Percentiles rank a stretch among this genome's conserved stretches.
Conservation (phyloP, 1,140 invertebrate genomes). For the Pectinophora gossypiella region DNA sequence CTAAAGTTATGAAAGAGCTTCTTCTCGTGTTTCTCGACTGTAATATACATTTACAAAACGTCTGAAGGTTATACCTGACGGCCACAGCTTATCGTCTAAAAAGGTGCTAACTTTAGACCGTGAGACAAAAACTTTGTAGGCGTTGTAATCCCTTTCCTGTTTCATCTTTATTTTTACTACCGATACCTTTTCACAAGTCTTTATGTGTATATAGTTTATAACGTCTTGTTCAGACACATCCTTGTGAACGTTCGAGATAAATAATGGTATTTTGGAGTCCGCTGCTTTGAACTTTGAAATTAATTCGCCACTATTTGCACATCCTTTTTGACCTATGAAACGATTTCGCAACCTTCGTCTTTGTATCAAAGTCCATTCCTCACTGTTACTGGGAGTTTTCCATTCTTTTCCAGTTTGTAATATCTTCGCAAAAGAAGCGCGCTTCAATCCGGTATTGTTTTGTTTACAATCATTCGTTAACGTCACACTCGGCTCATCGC, state of each 20-base stretch:
- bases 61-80: conserved; percentile 3
- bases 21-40: neutral
- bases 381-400: no score
- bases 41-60: no score
- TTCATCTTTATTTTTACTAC: conserved; percentile 1
- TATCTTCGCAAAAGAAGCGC: no score
- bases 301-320: no score
- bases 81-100: conserved; percentile 7
- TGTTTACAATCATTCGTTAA: no score
- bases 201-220: conserved; percentile 7
- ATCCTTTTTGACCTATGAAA: no score
- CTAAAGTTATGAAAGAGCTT: no score
- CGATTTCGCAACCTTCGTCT: no score
- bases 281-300: conserved; percentile 13
- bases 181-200: conserved; percentile 2
- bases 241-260: conserved; percentile 7
- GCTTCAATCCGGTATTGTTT: no score
- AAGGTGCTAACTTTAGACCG: neutral
- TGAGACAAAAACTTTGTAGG: conserved; percentile 4
- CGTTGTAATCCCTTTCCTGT: neutral
- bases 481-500: no score
- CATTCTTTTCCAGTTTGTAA: no score
- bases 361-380: no score
- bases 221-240: conserved; percentile 9
- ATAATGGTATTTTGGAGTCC: neutral